Conservation (phyloP, 2,113 vertebrate species). For the Lycaon pictus region DNA sequence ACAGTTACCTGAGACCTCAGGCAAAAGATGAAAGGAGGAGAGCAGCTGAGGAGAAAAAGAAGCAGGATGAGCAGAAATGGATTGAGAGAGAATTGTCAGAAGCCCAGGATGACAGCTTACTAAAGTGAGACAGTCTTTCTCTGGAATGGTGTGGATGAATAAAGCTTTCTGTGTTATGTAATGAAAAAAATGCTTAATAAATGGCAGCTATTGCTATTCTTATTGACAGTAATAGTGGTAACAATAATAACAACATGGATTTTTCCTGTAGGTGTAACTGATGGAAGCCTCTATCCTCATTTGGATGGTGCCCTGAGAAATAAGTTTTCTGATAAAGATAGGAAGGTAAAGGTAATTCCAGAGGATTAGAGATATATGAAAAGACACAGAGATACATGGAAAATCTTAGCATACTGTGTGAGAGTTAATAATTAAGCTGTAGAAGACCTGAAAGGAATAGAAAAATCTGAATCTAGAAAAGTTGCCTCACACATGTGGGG, state of each 20-base stretch:
- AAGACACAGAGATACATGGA: background rate
- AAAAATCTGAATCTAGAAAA: background rate
- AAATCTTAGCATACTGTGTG: background rate
- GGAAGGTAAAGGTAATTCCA: background rate
- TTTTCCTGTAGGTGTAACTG: background rate
- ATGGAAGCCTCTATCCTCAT: background rate
- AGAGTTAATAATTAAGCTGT: background rate
- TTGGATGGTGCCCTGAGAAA: background rate
- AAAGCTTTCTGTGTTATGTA: too few species aligned
- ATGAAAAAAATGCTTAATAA: too few species aligned
- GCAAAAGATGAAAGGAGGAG: too few species aligned
- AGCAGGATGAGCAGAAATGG: too few species aligned
- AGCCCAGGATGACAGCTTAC: too few species aligned
- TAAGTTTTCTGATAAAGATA: background rate
- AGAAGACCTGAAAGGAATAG: background rate
- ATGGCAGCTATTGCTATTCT: too few species aligned
- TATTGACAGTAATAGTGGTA: too few species aligned
- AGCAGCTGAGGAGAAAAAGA: too few species aligned
- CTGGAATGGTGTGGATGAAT: too few species aligned
- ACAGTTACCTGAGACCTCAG: too few species aligned
- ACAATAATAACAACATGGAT: background rate
- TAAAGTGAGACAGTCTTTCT: too few species aligned
- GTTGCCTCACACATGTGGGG: background rate
- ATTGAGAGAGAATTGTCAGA: too few species aligned
- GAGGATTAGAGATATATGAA: background rate